Evolutionary conservation across 1,140 invertebrate species (phyloP).

Genomic region (Cheumatopsyche charites): DNA sequence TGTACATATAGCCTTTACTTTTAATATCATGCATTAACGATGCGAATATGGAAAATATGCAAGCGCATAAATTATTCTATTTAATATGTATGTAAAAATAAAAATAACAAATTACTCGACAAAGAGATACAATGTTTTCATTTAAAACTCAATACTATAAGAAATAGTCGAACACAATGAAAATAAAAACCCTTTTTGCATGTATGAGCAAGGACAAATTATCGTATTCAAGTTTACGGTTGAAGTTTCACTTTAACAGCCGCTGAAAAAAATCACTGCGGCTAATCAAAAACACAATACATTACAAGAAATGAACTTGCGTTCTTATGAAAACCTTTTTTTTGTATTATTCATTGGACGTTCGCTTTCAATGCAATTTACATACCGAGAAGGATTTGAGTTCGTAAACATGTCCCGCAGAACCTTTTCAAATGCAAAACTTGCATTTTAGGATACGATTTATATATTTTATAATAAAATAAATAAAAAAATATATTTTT

Average conservation of each 20-base stretch:
- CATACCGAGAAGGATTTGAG: conserved; percentile 42
- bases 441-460: too few relatives aligned
- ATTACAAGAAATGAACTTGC: conserved; percentile 11
- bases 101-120: background rate
- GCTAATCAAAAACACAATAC: conserved; percentile 34
- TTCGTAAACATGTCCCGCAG: conserved; percentile 23
- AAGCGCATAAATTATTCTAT: background rate
- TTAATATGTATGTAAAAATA: background rate
- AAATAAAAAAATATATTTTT: too few relatives aligned
- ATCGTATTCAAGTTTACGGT: conserved; percentile 39
- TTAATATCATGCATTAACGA: background rate
- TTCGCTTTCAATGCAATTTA: conserved; percentile 41
- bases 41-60: background rate
- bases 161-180: background rate
- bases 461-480: too few relatives aligned
- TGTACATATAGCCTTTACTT: conserved; percentile 12
- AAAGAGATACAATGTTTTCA: background rate
- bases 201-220: conserved; percentile 45
- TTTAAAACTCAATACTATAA: background rate
- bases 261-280: conserved; percentile 31
- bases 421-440: conserved; percentile 16
- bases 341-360: conserved; percentile 42
- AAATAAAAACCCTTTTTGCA: conserved; percentile 42
- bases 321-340: conserved; percentile 1
- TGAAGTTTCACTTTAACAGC: conserved; percentile 44